Conservation (phyloP, 2,888 invertebrate genomes). For the Phortica magna region DNA sequence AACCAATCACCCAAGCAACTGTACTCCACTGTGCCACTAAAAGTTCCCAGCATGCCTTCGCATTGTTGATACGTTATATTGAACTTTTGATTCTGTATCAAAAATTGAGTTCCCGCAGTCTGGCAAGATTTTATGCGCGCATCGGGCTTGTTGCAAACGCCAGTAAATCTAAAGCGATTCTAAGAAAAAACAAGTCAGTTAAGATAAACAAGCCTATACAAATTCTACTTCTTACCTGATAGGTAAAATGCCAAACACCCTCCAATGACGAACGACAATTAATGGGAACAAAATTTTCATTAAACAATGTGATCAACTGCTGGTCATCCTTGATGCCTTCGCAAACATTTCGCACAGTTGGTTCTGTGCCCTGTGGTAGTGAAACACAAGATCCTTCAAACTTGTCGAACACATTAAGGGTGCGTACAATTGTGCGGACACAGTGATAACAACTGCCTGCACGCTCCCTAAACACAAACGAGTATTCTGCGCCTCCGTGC, state of each 20-base stretch:
- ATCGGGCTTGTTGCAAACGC: conserved; percentile 93
- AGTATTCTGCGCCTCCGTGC: conserved; percentile 90
- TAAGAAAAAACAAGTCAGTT: conserved; percentile 63
- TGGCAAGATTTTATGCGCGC: conserved; percentile 96
- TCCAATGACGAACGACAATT: conserved; percentile 95
- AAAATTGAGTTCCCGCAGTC: conserved; percentile 95
- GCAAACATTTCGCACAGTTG: conserved; percentile 88
- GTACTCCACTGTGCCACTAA: conserved; percentile 94
- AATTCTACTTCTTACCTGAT: conserved; percentile 80
- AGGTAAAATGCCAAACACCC: conserved; percentile 97
- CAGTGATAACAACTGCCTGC: conserved; percentile 86
- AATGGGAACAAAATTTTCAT: conserved; percentile 92
- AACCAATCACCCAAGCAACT: conserved; percentile 97
- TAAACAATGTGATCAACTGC: conserved; percentile 90
- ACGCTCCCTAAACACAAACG: conserved; percentile 86
- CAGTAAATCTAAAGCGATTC: conserved; percentile 93
- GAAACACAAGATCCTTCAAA: conserved; percentile 91
- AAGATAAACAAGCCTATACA: too few species aligned
- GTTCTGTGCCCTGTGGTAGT: conserved; percentile 82
- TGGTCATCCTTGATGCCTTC: conserved; percentile 86
- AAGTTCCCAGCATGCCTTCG: conserved; percentile 92
- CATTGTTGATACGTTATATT: conserved; percentile 96
- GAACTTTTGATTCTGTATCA: conserved; percentile 98
- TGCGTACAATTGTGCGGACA: conserved; percentile 89
- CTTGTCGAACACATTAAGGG: conserved; percentile 93